These are phyloP conservation scores for Mastomys natalensis DNA, from an alignment of 2,113 vertebrate species.

Conservation along the genomic window DNA sequence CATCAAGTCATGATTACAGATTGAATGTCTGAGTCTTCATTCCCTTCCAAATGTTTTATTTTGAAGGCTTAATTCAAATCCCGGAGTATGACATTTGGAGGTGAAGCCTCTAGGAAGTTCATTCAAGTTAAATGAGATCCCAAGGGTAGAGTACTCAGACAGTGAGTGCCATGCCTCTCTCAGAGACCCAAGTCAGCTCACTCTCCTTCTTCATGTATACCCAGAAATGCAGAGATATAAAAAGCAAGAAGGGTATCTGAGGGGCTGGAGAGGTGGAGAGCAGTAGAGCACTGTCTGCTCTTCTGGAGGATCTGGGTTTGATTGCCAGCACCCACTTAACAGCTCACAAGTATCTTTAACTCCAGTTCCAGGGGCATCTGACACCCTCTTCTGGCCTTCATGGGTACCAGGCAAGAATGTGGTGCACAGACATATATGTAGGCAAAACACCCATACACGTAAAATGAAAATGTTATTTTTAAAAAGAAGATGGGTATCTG, in stretches of 20 bases:
- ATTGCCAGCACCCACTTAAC: not conserved
- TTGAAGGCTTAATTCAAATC: not conserved
- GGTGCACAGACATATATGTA: not conserved
- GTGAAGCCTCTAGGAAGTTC: not conserved
- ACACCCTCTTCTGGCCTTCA: not conserved
- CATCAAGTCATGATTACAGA: not conserved
- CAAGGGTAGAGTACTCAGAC: not conserved
- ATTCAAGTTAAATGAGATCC: not conserved
- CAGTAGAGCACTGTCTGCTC: not conserved
- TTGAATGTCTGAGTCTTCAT: not conserved
- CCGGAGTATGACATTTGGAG: not conserved
- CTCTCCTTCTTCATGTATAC: not conserved
- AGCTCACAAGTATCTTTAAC: not conserved
- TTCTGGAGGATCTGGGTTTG: not conserved
- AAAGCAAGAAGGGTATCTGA: not conserved
- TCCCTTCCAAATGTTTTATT: not conserved
- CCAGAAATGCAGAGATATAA: not conserved
- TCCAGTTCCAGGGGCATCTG: not conserved
- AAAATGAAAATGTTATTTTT: not conserved
- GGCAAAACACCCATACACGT: not conserved
- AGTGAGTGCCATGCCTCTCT: not conserved
- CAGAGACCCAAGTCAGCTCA: not conserved
- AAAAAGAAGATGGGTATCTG: not conserved
- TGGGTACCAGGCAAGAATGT: not conserved
- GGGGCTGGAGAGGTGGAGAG: not conserved